Percentiles rank a stretch among this genome's conserved stretches.
phyloP scores from a whole-genome alignment of 2,888 invertebrate species.

The Cynaeus angustus region DNA sequence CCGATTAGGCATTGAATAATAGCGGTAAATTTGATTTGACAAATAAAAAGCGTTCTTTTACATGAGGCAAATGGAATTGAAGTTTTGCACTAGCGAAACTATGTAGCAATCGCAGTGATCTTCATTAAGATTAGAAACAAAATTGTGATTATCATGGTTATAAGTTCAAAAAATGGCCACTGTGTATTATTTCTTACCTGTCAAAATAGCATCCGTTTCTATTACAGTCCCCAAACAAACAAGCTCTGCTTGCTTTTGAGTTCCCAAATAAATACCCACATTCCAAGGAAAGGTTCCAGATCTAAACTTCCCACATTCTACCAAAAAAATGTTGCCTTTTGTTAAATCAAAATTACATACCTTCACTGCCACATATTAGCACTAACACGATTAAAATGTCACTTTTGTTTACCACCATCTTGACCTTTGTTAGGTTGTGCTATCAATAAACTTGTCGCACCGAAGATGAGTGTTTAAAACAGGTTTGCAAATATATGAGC shows the following conservation, averaged over 20 bases:
- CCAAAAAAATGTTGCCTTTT: not conserved
- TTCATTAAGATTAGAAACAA: too few relatives aligned
- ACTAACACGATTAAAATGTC: not conserved
- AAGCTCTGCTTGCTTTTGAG: conserved; percentile 31
- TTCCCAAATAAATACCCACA: conserved; percentile 34
- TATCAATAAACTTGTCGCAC: conserved; percentile 1
- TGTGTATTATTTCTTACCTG: conserved; percentile 22
- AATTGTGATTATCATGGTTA: too few relatives aligned
- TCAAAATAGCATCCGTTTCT: conserved; percentile 31
- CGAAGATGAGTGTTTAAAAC: conserved; percentile 10
- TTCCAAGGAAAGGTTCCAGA: conserved; percentile 39
- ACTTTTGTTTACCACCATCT: not conserved
- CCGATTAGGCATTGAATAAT: too few relatives aligned
- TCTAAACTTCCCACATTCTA: conserved; percentile 36
- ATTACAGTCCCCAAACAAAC: conserved; percentile 41
- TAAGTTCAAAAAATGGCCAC: too few relatives aligned
- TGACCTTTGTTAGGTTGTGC: not conserved
- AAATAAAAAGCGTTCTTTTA: too few relatives aligned
- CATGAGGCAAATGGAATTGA: too few relatives aligned
- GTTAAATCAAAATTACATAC: not conserved
- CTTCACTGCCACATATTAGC: not conserved
- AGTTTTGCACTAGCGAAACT: too few relatives aligned
- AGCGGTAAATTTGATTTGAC: too few relatives aligned
- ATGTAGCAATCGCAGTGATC: too few relatives aligned
- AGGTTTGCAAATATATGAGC: not conserved